Percentiles rank a stretch among this genome's conserved stretches.
Evolutionary conservation across 2,113 vertebrate species (phyloP).

Genomic region (Mungos mungo): DNA sequence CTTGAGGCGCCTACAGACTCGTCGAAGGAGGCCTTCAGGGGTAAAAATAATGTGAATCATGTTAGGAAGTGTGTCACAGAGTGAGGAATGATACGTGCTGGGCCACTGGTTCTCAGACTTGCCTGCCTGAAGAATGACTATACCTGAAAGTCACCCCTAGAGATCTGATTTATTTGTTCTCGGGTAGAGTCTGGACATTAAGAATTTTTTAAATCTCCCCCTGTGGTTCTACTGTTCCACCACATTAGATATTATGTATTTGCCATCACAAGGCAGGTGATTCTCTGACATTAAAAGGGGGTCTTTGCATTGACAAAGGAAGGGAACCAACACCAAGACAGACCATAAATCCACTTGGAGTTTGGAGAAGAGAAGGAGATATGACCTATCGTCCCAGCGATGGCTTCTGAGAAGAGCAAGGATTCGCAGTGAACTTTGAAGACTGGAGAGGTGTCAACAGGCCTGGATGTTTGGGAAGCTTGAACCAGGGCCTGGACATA

Average conservation of each 20-base stretch:
- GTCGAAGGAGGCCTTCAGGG: not conserved
- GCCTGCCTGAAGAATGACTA: not conserved
- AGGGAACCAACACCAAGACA: not conserved
- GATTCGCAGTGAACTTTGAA: not conserved
- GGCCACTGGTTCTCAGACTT: not conserved
- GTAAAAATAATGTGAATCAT: not conserved
- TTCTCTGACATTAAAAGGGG: not conserved
- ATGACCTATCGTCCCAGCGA: not conserved
- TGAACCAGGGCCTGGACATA: not conserved
- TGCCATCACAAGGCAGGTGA: not conserved
- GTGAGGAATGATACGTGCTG: not conserved
- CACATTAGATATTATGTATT: not conserved
- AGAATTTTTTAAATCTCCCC: not conserved
- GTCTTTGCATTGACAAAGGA: conserved; percentile 5
- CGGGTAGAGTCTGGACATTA: not conserved
- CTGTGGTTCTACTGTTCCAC: not conserved
- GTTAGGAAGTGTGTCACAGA: not conserved
- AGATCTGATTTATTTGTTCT: not conserved
- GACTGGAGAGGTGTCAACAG: not conserved
- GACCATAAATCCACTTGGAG: not conserved
- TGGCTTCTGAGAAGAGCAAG: conserved; percentile 30
- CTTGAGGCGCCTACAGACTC: not conserved
- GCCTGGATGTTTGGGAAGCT: not conserved
- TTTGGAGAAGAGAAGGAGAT: not conserved
- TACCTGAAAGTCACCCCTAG: not conserved